Conservation (phyloP, 2,888 invertebrate species). For the Dorcus parallelipipedus region DNA sequence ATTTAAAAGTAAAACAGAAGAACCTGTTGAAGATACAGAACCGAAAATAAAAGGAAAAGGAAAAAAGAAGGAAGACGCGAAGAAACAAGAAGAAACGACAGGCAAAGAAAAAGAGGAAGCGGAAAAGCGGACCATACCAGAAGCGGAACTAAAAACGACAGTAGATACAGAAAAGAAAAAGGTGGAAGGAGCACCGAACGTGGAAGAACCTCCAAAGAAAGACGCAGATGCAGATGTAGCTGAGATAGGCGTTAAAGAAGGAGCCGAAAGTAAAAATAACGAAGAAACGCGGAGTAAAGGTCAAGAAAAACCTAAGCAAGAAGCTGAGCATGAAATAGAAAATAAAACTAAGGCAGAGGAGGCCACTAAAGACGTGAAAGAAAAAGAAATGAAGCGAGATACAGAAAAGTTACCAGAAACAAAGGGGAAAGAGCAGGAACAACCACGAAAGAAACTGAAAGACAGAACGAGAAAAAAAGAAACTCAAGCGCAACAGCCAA, state of each 20-base stretch:
- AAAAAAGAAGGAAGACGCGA: slow-evolving; percentile 42
- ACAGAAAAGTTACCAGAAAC: slow-evolving; percentile 23
- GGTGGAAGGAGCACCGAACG: background rate
- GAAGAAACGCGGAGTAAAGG: slow-evolving; percentile 17
- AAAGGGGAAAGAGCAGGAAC: slow-evolving; percentile 8
- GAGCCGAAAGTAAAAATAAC: slow-evolving; percentile 21
- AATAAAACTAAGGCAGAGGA: slow-evolving; percentile 14
- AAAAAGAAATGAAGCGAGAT: slow-evolving; percentile 25
- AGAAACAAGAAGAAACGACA: slow-evolving; percentile 37
- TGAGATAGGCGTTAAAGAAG: slow-evolving; percentile 15
- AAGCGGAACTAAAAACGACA: slow-evolving; percentile 22
- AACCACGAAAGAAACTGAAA: slow-evolving; percentile 42
- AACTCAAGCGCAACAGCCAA: slow-evolving; percentile 41
- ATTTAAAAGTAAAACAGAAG: slow-evolving; percentile 17
- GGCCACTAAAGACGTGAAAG: slow-evolving; percentile 26
- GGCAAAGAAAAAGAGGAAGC: slow-evolving; percentile 25
- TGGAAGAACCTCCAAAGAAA: slow-evolving; percentile 12
- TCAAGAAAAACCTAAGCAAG: slow-evolving; percentile 16
- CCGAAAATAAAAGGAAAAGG: slow-evolving; percentile 34
- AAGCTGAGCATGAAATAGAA: slow-evolving; percentile 14
- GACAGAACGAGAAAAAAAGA: slow-evolving; percentile 32
- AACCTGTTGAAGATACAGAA: slow-evolving; percentile 10
- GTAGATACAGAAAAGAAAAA: slow-evolving; percentile 19
- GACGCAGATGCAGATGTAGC: slow-evolving; percentile 7
- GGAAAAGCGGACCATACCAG: slow-evolving; percentile 20